Evolutionary conservation across 2,888 invertebrate genomes (phyloP).

Genomic region (Escarpia spicata): DNA sequence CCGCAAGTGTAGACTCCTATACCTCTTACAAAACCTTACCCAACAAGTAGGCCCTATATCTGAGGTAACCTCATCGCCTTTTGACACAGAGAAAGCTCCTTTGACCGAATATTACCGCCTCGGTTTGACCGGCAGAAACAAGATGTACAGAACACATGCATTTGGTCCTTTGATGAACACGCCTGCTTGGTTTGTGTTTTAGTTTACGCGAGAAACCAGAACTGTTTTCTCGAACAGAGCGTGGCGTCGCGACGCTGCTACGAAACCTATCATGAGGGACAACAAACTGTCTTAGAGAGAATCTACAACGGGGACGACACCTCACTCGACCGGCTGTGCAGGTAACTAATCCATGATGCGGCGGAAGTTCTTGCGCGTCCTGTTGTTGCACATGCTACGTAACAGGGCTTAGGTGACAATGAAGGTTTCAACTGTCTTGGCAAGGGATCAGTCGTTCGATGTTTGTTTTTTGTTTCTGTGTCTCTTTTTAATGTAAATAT

Average conservation of each 20-base stretch:
- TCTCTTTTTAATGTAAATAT: not conserved
- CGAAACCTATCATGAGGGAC: not conserved
- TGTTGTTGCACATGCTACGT: too few species aligned
- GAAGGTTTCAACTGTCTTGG: too few species aligned
- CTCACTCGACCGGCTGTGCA: not conserved
- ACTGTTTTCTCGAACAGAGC: not conserved
- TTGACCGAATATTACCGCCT: not conserved
- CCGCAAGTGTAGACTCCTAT: too few species aligned
- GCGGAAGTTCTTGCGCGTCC: too few species aligned
- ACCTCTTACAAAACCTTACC: too few species aligned
- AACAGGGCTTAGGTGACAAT: too few species aligned
- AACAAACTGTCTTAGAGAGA: not conserved
- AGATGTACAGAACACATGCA: not conserved
- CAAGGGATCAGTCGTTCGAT: not conserved
- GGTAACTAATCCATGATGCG: not conserved
- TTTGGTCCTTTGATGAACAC: not conserved
- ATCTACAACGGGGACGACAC: not conserved
- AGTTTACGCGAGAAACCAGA: conserved; percentile 9
- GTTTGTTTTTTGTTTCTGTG: not conserved
- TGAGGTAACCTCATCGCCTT: not conserved
- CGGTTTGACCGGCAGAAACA: not conserved
- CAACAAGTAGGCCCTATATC: not conserved
- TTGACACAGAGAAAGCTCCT: not conserved
- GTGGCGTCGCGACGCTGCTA: not conserved
- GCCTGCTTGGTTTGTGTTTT: not conserved